These are phyloP conservation scores for Phrynosoma platyrhinos DNA, from an alignment of 2,113 vertebrate genomes.

Conservation along the genomic window DNA sequence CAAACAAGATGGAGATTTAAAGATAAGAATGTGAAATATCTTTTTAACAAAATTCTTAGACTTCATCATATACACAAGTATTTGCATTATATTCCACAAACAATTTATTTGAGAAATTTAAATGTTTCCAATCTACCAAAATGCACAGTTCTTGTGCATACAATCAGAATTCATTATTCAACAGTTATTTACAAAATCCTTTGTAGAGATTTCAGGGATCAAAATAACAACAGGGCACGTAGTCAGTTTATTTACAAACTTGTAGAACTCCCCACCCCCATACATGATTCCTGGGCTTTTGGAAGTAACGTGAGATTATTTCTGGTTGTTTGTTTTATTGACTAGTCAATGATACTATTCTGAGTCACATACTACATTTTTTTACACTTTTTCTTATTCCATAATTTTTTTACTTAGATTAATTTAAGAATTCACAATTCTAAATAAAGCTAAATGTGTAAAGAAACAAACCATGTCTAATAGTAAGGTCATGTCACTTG, in stretches of 20 bases:
- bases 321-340: too few species aligned
- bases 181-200: too few species aligned
- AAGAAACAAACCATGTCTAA: background rate
- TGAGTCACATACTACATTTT: background rate
- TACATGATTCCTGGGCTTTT: background rate
- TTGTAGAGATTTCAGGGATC: background rate
- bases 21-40: background rate
- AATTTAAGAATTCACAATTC: background rate
- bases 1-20: background rate
- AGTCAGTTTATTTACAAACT: background rate
- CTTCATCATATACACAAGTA: background rate
- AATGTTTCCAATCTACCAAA: too few species aligned
- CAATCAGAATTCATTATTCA: background rate
- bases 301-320: background rate
- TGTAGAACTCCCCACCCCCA: too few species aligned
- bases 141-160: background rate
- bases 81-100: background rate
- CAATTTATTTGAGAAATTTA: too few species aligned
- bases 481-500: background rate
- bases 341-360: too few species aligned
- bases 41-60: background rate
- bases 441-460: background rate
- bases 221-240: background rate
- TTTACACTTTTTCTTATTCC: background rate
- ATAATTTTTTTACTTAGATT: background rate